Conservation (phyloP, 2,888 invertebrate species). For the Drosophila anomelani region DNA sequence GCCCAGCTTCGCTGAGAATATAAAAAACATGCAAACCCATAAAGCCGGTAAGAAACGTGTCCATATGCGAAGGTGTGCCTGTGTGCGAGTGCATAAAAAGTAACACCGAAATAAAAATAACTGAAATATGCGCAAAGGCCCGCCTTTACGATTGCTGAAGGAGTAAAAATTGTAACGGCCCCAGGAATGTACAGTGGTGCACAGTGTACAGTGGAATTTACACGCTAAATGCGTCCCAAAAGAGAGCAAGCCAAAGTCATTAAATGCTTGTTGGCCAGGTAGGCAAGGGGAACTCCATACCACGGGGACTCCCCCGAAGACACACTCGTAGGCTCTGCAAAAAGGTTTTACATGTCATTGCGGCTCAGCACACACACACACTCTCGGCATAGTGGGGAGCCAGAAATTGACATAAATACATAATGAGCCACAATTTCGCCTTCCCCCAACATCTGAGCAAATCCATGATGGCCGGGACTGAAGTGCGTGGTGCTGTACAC, state of each 20-base stretch:
- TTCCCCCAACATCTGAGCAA: constrained; percentile 14
- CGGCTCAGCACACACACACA: constrained; percentile 35
- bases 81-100: constrained; percentile 60
- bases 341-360: constrained; percentile 78
- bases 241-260: constrained; percentile 77
- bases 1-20: background rate
- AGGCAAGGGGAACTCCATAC: constrained; percentile 12
- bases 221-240: constrained; percentile 77
- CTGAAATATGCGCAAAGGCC: constrained; percentile 67
- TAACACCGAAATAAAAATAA: constrained; percentile 72
- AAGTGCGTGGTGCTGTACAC: constrained; percentile 52
- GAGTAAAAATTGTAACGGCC: constrained; percentile 66
- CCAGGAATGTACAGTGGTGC: constrained; percentile 52
- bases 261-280: constrained; percentile 74
- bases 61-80: constrained; percentile 40
- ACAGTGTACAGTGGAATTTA: constrained; percentile 70
- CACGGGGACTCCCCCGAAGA: constrained; percentile 1
- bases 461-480: constrained; percentile 18
- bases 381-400: constrained; percentile 47
- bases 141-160: constrained; percentile 71
- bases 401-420: constrained; percentile 77
- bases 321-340: constrained; percentile 56
- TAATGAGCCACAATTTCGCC: constrained; percentile 76
- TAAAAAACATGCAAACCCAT: constrained; percentile 45
- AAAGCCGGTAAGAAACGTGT: constrained; percentile 62